Evolutionary conservation across 2,113 vertebrate species (phyloP).

Genomic region (Electrona antarctica): DNA sequence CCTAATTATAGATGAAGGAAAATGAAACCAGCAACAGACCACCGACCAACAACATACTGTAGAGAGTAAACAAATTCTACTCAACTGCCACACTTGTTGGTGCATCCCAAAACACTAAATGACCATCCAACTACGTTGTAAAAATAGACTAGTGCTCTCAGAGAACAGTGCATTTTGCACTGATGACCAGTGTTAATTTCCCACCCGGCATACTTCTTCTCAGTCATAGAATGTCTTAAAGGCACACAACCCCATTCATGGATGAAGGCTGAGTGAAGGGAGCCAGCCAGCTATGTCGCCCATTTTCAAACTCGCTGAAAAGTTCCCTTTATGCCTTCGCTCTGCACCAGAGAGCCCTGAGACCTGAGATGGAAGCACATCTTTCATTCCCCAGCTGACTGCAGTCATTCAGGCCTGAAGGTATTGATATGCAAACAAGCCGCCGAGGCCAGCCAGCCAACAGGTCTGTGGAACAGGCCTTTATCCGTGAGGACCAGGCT

Average conservation of each 20-base stretch:
- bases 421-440: slow-evolving; percentile 87
- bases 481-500: slow-evolving; percentile 71
- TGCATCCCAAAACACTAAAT: too few species aligned
- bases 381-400: slow-evolving; percentile 88
- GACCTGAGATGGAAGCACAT: slow-evolving; percentile 81
- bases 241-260: slow-evolving; percentile 55
- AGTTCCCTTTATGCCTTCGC: slow-evolving; percentile 65
- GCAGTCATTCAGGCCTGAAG: slow-evolving; percentile 81
- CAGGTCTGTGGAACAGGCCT: slow-evolving; percentile 74
- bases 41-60: too few species aligned
- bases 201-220: slow-evolving; percentile 20
- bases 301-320: slow-evolving; percentile 76
- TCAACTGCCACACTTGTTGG: too few species aligned
- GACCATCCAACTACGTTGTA: neutral
- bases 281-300: slow-evolving; percentile 69
- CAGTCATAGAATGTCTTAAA: slow-evolving; percentile 48
- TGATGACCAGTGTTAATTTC: slow-evolving; percentile 49
- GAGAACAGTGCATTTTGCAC: neutral
- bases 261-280: slow-evolving; percentile 51
- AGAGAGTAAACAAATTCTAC: too few species aligned
- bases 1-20: too few species aligned
- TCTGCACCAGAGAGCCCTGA: slow-evolving; percentile 74
- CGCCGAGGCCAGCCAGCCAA: slow-evolving; percentile 52
- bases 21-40: too few species aligned
- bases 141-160: neutral